A percentile compares a stretch with the other conserved stretches of the same genome.
These are phyloP conservation scores for Apocrypta bakeri DNA, from an alignment of 1,140 invertebrate genomes.

Conservation along the genomic window DNA sequence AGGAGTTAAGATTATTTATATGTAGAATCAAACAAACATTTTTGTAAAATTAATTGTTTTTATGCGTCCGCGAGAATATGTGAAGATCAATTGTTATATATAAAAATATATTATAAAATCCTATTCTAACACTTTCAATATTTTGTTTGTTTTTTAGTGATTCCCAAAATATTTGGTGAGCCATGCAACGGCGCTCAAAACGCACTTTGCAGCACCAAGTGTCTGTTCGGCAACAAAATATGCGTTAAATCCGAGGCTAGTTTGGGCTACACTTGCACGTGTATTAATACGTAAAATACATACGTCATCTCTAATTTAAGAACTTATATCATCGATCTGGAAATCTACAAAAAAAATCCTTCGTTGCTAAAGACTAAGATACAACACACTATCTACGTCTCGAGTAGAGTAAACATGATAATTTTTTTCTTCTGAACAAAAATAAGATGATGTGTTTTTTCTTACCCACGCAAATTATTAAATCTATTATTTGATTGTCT, in stretches of 20 bases:
- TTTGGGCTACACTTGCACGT: slow-evolving; percentile 40
- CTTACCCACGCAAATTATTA: background rate
- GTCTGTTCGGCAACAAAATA: slow-evolving; percentile 14
- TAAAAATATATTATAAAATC: background rate
- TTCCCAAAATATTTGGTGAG: slow-evolving; percentile 13
- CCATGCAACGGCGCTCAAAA: slow-evolving; percentile 20
- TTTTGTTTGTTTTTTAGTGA: slow-evolving; percentile 15
- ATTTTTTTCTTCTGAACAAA: background rate
- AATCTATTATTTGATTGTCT: background rate
- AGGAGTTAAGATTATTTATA: background rate
- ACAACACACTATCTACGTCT: background rate
- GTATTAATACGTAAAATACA: slow-evolving; percentile 2
- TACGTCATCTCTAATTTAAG: background rate
- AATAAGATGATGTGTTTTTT: background rate
- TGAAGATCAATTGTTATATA: too few relatives aligned
- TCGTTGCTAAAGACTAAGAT: background rate
- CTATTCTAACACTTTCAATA: background rate
- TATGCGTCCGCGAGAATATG: too few relatives aligned
- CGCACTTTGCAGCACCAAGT: slow-evolving; percentile 25
- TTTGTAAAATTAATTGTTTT: too few relatives aligned
- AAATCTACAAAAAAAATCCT: background rate
- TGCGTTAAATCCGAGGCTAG: slow-evolving; percentile 30
- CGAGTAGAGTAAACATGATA: background rate
- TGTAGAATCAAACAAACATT: too few relatives aligned
- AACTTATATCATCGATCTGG: background rate